Conservation (phyloP, 2,113 vertebrate species). For the Orientallactaga bullata region DNA sequence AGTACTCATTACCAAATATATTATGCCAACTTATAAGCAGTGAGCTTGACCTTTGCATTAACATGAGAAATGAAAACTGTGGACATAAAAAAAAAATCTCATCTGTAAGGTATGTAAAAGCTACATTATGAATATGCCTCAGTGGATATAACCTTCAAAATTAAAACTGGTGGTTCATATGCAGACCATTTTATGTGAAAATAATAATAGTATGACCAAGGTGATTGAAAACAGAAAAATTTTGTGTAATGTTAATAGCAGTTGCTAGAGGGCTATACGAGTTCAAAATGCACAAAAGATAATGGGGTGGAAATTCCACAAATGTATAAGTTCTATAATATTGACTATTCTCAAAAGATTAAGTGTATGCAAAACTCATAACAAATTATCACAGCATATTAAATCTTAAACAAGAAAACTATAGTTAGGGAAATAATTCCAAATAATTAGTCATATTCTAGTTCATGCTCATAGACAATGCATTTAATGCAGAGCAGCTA, state of each 20-base stretch:
- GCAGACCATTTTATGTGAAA: neutral
- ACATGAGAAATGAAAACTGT: neutral
- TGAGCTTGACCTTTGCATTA: slow-evolving; percentile 35
- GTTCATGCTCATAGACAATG: neutral
- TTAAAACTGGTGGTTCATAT: neutral
- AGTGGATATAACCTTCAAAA: slow-evolving; percentile 1
- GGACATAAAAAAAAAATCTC: neutral
- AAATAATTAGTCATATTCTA: neutral
- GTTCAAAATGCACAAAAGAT: neutral
- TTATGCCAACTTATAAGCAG: neutral
- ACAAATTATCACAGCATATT: neutral
- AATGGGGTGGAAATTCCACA: neutral
- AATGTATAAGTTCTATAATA: neutral
- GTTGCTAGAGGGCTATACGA: neutral
- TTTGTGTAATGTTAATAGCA: neutral
- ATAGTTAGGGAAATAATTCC: neutral
- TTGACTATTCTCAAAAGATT: neutral
- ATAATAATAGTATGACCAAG: neutral
- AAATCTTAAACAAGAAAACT: neutral
- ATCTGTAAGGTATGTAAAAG: neutral
- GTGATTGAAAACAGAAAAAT: neutral
- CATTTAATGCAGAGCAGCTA: neutral
- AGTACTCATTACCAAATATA: neutral
- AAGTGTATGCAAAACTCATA: neutral
- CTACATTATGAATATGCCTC: neutral